Base-by-base conservation (phyloP, 2,113 vertebrate genomes). In the Bagarius yarrelli region DNA sequence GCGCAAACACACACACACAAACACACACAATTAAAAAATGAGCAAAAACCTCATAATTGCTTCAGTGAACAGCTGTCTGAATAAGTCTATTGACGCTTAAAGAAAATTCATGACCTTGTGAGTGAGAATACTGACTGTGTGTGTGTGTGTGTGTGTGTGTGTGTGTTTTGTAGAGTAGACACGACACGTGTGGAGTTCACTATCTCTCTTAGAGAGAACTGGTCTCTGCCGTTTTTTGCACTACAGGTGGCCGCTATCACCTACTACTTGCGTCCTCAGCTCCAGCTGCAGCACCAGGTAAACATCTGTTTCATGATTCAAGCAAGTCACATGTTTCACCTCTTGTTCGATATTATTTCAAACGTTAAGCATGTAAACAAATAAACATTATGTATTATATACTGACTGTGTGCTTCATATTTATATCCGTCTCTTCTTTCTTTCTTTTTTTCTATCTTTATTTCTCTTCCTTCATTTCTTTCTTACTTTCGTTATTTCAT, bases 151-250 rank as follows among this genome's bases (percentile, higher is more conserved):
- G 66, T 71, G 79, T 72, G 67, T 32, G 52, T 80, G 78, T 79
- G 63, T 69, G 63, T 53, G 76, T 64, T 56, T 5, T 70, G 75
- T 93, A 99, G 98, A 91, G 86, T 96, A 61, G 98, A 99, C 83
- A 98, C 97, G 8, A 99, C 97, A 53, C 94, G 98, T 72, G 97
- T 98, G 44, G 97, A 99, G 89, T 99, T 99, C 88, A 99, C 96
- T 87, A 95, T 99, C 89, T 97, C 98, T 8, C 92, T 99, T 76
- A 93, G 97, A 88, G 98, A 99, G 92, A 99, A 98, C 88, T 99
- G 98, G 97, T 96, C 97, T 1, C 84, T 99, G 73, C 98, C 98
- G 0, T 98, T 99, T 91, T 94, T 99, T 67, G 97, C 96, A 0
- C 90, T 98, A 84, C 97, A 99, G 87, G 92, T 97, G 80, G 90